A percentile compares a stretch with the other conserved stretches of the same genome.
Conservation (phyloP, 2,888 invertebrate genomes). For the Lochmaea crataegi region DNA sequence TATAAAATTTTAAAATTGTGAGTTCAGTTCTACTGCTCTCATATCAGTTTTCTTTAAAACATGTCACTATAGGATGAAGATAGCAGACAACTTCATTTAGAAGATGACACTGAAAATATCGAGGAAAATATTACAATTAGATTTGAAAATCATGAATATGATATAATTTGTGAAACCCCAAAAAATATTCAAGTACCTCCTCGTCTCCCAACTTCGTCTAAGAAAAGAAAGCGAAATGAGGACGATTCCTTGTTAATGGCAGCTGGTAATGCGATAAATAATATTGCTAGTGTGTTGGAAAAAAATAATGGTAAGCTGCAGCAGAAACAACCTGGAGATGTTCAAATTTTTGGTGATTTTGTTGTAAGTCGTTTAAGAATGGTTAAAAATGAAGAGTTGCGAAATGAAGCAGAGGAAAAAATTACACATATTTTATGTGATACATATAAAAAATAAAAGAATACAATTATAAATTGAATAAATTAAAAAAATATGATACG, state of each 20-base stretch:
- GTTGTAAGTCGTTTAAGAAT: conserved; percentile 3
- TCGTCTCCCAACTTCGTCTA: neutral
- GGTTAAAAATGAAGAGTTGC: neutral
- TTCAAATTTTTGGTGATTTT: conserved; percentile 2
- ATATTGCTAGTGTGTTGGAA: conserved; percentile 6
- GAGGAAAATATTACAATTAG: too few relatives aligned
- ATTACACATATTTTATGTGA: conserved; percentile 11
- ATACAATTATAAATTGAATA: neutral
- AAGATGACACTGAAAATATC: too few relatives aligned
- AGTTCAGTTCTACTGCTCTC: neutral
- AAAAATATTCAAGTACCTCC: conserved; percentile 2
- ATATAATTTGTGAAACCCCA: too few relatives aligned
- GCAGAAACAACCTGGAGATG: neutral
- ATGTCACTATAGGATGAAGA: neutral
- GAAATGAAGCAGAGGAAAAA: conserved; percentile 16
- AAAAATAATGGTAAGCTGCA: neutral
- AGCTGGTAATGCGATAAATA: conserved; percentile 2
- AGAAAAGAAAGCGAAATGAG: conserved; percentile 9
- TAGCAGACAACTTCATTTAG: too few relatives aligned
- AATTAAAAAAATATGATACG: neutral
- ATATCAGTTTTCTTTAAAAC: neutral
- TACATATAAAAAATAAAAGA: neutral
- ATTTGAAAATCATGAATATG: too few relatives aligned
- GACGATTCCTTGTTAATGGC: neutral
- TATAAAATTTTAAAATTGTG: conserved; percentile 8